phyloP scores from a whole-genome alignment of 2,888 invertebrate species.

The Diplolepis rosae region DNA sequence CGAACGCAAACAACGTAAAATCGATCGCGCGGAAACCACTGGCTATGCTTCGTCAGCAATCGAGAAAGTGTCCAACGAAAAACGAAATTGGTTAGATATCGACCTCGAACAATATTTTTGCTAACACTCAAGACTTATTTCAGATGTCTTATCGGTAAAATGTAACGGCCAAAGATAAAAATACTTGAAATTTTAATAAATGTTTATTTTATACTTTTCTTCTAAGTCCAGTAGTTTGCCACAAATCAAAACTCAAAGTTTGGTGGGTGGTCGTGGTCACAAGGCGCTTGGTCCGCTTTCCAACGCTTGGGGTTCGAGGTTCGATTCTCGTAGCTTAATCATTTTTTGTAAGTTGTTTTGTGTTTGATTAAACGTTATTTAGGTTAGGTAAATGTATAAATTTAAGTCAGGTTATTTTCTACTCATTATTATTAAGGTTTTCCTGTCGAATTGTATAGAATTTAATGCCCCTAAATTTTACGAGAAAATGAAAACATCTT shows the following conservation, averaged over 20 bases:
- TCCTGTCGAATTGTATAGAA: too few species aligned
- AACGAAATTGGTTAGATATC: conserved; percentile 3
- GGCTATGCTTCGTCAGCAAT: conserved; percentile 27
- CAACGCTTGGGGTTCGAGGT: neutral
- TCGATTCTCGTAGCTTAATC: too few species aligned
- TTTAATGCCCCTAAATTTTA: too few species aligned
- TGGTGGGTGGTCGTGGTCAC: neutral
- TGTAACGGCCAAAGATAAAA: neutral
- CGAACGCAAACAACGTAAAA: conserved; percentile 30
- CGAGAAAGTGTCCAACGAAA: conserved; percentile 22
- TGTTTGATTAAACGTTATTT: too few species aligned
- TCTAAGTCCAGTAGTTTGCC: neutral
- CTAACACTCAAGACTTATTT: neutral
- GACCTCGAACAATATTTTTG: conserved; percentile 13
- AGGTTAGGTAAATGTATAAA: too few species aligned
- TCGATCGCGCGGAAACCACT: conserved; percentile 30
- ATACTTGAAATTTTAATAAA: neutral
- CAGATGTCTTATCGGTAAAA: neutral
- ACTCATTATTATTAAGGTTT: too few species aligned
- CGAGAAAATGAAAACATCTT: too few species aligned
- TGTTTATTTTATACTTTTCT: neutral
- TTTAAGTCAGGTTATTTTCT: too few species aligned
- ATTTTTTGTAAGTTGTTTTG: too few species aligned
- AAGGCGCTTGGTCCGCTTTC: neutral
- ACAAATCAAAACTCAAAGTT: neutral